Percentiles rank a stretch among this genome's conserved stretches.
phyloP scores from a whole-genome alignment of 1,140 invertebrate genomes.

The Delia radicum region DNA sequence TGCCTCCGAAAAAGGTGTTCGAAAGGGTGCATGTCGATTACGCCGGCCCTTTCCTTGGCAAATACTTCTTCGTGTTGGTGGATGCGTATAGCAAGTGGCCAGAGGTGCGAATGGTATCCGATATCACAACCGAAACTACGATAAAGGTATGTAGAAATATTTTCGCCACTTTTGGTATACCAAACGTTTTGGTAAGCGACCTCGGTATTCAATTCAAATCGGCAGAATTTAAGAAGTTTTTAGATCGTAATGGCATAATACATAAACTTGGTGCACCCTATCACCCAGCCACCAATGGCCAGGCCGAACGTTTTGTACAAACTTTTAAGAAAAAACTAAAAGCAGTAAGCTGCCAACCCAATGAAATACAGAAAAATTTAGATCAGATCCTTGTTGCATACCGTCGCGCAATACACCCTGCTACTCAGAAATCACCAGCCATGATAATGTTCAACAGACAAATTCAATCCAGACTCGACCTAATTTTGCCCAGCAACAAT shows the following conservation, averaged over 20 bases:
- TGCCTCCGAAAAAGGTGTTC: constrained; percentile 41
- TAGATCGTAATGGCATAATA: constrained; percentile 19
- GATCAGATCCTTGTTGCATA: constrained; percentile 26
- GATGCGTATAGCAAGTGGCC: constrained; percentile 54
- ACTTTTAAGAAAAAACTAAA: constrained; percentile 15
- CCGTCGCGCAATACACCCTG: constrained; percentile 26
- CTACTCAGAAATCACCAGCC: constrained; percentile 27
- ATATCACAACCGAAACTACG: constrained; percentile 18
- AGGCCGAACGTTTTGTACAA: constrained; percentile 26
- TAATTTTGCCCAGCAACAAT: background rate
- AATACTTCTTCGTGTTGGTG: constrained; percentile 46
- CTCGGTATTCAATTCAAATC: constrained; percentile 19
- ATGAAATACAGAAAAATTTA: constrained; percentile 19
- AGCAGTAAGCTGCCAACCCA: background rate
- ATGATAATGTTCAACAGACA: constrained; percentile 25
- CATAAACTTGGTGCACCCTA: no score
- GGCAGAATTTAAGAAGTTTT: constrained; percentile 20
- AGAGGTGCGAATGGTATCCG: constrained; percentile 35
- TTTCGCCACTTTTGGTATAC: constrained; percentile 4
- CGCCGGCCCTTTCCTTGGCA: background rate
- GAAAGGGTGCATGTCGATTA: constrained; percentile 38
- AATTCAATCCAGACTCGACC: constrained; percentile 15
- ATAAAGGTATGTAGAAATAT: constrained; percentile 10
- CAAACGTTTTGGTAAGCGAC: constrained; percentile 30
- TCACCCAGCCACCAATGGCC: no score